These are phyloP conservation scores for Cerceris ruficornis DNA, from an alignment of 2,888 invertebrate genomes.

Conservation along the genomic window DNA sequence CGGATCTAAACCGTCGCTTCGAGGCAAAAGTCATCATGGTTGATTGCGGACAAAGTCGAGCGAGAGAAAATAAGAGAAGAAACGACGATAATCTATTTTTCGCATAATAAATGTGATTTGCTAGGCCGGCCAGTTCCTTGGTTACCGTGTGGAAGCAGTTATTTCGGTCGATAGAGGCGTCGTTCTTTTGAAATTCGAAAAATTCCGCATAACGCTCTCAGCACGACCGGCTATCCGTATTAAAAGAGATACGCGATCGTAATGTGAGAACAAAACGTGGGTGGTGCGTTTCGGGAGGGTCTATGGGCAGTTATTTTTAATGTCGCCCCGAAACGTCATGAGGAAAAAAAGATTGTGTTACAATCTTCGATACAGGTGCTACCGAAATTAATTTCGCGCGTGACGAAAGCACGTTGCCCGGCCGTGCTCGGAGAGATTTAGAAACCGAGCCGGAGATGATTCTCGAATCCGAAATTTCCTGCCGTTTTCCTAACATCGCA, in stretches of 20 bases:
- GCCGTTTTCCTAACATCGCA: too few relatives aligned
- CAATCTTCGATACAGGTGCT: constrained; percentile 49
- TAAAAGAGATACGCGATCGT: constrained; percentile 67
- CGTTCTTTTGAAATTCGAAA: constrained; percentile 48
- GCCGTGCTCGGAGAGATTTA: not conserved
- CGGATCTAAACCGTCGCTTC: not conserved
- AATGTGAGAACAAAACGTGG: constrained; percentile 64
- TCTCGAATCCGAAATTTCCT: too few relatives aligned
- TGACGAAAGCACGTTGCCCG: constrained; percentile 7
- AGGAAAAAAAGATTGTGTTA: constrained; percentile 34
- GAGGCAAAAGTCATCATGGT: not conserved
- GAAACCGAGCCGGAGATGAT: too few relatives aligned
- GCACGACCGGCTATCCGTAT: constrained; percentile 23
- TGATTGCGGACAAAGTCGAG: not conserved
- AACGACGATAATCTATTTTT: constrained; percentile 45
- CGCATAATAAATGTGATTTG: constrained; percentile 48
- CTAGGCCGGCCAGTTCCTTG: constrained; percentile 43
- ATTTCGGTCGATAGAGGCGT: constrained; percentile 53
- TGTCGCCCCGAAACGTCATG: constrained; percentile 44
- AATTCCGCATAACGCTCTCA: constrained; percentile 39
- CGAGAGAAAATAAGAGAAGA: constrained; percentile 4
- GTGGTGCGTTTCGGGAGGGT: constrained; percentile 52
- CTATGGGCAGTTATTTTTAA: constrained; percentile 66
- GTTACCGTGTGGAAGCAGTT: constrained; percentile 49
- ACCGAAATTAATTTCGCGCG: constrained; percentile 33